Conservation (phyloP, 2,888 invertebrate species). For the Embidobia sp. region DNA sequence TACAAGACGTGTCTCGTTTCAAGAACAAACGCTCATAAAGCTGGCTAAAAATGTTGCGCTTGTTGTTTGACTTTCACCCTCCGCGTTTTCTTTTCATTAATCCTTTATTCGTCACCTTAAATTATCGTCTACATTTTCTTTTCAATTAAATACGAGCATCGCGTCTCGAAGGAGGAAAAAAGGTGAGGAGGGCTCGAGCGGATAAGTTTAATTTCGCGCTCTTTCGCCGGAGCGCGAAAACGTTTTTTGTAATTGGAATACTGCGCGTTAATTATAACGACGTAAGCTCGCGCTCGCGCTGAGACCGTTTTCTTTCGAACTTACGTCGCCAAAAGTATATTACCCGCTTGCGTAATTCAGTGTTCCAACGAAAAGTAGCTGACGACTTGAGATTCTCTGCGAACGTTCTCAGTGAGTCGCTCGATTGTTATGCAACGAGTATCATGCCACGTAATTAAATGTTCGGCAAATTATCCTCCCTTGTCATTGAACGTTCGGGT, state of each 20-base stretch:
- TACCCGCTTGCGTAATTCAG: constrained; percentile 41
- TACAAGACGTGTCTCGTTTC: too few relatives aligned
- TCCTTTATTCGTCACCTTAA: constrained; percentile 27
- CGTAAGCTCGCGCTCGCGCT: constrained; percentile 38
- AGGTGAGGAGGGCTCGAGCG: constrained; percentile 3
- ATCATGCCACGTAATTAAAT: constrained; percentile 40
- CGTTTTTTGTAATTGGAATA: constrained; percentile 61
- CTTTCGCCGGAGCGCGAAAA: constrained; percentile 41
- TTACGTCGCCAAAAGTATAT: constrained; percentile 49
- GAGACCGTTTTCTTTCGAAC: constrained; percentile 51
- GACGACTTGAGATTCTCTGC: constrained; percentile 51
- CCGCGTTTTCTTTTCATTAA: constrained; percentile 11
- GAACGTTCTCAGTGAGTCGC: constrained; percentile 47
- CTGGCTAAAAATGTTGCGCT: background rate
- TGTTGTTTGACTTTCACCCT: constrained; percentile 3
- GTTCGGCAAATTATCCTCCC: constrained; percentile 19
- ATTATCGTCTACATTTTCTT: constrained; percentile 49
- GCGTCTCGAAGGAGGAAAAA: constrained; percentile 27
- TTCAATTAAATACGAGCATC: constrained; percentile 51
- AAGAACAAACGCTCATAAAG: background rate
- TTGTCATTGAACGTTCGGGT: background rate
- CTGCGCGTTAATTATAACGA: constrained; percentile 60
- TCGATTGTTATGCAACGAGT: constrained; percentile 51
- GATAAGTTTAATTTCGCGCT: constrained; percentile 59
- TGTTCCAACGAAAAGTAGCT: constrained; percentile 34